These are phyloP conservation scores for Cydia fagiglandana DNA, from an alignment of 1,140 invertebrate species.

Conservation along the genomic window DNA sequence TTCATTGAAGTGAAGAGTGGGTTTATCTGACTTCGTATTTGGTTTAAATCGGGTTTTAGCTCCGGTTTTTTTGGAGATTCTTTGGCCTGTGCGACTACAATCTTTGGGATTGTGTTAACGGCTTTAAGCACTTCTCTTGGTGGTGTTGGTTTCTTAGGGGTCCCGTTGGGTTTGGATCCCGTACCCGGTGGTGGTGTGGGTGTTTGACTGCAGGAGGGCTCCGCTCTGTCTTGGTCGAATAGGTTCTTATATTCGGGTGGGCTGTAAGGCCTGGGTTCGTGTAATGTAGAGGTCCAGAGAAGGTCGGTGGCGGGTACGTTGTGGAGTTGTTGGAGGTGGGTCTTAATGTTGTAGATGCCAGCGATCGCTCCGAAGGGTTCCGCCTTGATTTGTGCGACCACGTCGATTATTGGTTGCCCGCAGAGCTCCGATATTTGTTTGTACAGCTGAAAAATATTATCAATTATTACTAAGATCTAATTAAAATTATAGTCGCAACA, in stretches of 20 bases:
- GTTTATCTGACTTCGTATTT: slow-evolving; percentile 31
- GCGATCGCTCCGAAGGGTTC: slow-evolving; percentile 66
- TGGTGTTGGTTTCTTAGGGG: slow-evolving; percentile 11
- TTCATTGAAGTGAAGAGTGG: slow-evolving; percentile 35
- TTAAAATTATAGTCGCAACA: too few species aligned
- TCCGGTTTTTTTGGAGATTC: slow-evolving; percentile 12
- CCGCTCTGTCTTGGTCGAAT: slow-evolving; percentile 40
- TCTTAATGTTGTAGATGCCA: slow-evolving; percentile 70
- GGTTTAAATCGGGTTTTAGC: neutral
- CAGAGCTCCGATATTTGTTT: slow-evolving; percentile 62
- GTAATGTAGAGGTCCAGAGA: slow-evolving; percentile 58
- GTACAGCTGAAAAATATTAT: slow-evolving; percentile 55
- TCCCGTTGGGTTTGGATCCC: neutral
- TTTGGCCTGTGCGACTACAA: neutral
- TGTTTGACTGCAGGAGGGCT: slow-evolving; percentile 35
- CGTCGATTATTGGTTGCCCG: slow-evolving; percentile 53
- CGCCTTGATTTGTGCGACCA: slow-evolving; percentile 61
- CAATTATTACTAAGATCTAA: neutral
- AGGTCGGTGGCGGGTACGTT: slow-evolving; percentile 49
- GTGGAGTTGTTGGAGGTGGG: slow-evolving; percentile 57
- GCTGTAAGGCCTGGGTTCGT: slow-evolving; percentile 52
- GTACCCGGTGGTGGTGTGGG: neutral
- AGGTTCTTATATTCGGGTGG: slow-evolving; percentile 59
- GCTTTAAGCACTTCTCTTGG: neutral
- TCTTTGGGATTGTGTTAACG: neutral